Base-by-base conservation (phyloP, 2,888 invertebrate genomes). In the Xanthia togata region DNA sequence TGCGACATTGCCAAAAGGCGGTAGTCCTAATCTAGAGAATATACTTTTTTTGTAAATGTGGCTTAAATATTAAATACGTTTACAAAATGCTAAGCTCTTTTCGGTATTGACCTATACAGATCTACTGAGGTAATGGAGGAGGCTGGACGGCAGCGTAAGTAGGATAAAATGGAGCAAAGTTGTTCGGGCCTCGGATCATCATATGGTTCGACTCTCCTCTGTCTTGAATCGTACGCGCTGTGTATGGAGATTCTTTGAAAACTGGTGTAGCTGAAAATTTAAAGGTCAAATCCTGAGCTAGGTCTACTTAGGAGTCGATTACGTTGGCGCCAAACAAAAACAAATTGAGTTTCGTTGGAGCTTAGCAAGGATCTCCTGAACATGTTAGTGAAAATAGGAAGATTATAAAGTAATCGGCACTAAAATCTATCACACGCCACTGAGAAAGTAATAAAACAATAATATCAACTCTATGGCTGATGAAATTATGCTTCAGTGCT, bases 221-320 rank as follows among this genome's bases (percentile, higher is more conserved):
- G 82, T 98, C 97, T 77, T 97, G 97, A 68, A 98, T 97, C 79
- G 97, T 97, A 70, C 96, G 96, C 6, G 97, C 97, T n/a, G 97
- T 96, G 89, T 97, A 97, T 63, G 96, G 93, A 31, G 97, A 97
- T 91, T 97, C 97, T 81, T 97, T 97, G 92, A 97, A 98, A 35
- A 97, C 97, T 4, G 98, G 98, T 80, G 97, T 97, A 86, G 97
- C 98, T 98, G 92, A 31, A 94, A 94, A 77, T 59, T 41, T 12
- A 47, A 67, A 75, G 1, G 4, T 76, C 0, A 41, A n/a, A 79
- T 26, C 50, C 5, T 35, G 14, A 23, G 23, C 8, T 62, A 53
- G 4, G 1, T 3, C 31, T 31, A 17, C 23, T 23, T 41, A 41
- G 14, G n/a, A n/a, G 1, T n/a, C 8, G 0, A 31, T 17, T 23